Conservation (phyloP, 37 sponge, comb jelly and placozoan genomes). For the Chondrilla cf. caribensis region DNA sequence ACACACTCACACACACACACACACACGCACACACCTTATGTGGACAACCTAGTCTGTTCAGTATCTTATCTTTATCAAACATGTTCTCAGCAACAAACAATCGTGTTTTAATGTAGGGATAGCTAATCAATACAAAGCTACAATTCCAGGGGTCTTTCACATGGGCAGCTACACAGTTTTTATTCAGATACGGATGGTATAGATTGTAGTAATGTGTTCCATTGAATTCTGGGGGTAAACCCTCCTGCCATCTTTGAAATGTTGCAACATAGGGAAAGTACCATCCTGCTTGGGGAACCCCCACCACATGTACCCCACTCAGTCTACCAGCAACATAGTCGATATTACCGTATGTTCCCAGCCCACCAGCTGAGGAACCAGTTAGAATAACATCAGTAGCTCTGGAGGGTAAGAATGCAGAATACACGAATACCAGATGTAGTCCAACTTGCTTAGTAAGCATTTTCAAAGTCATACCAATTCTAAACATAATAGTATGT, state of each 20-base stretch:
- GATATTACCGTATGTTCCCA: background rate
- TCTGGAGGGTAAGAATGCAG: background rate
- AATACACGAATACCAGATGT: no score
- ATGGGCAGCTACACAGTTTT: background rate
- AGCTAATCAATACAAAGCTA: background rate
- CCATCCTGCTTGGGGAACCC: background rate
- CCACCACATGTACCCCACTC: slow-evolving; percentile 8
- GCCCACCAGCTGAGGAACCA: slow-evolving; percentile 9
- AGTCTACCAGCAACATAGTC: background rate
- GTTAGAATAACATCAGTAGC: slow-evolving; percentile 1
- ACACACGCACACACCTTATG: background rate
- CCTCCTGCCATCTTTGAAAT: background rate
- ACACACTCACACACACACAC: background rate
- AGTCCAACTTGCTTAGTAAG: no score
- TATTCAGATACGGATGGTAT: background rate
- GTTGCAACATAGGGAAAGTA: slow-evolving; percentile 5
- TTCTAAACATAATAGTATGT: no score
- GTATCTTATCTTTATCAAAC: slow-evolving; percentile 3
- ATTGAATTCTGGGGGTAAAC: background rate
- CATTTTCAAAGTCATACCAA: no score
- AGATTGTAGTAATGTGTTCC: background rate
- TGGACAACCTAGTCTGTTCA: background rate
- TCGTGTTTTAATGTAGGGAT: slow-evolving; percentile 9
- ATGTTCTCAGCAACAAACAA: slow-evolving; percentile 11
- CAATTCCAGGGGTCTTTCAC: background rate